Evolutionary conservation across 2,888 invertebrate species (phyloP).

Genomic region (Resseliella maxima): DNA sequence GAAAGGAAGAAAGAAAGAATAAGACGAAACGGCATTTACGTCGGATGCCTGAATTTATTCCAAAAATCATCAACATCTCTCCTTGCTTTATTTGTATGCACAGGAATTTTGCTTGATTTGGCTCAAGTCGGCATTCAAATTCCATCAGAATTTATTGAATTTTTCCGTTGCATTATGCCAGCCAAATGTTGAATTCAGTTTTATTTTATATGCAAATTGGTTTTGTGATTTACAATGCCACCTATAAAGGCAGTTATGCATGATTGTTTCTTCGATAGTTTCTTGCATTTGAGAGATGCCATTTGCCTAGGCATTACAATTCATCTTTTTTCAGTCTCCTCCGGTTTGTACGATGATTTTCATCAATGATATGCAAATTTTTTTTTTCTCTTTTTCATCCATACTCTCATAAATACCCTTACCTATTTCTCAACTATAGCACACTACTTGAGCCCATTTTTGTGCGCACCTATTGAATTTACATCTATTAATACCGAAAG

Average conservation of each 20-base stretch:
- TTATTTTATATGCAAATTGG: constrained; percentile 54
- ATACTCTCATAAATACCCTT: constrained; percentile 54
- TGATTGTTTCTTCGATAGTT: constrained; percentile 51
- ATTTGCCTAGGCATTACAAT: neutral
- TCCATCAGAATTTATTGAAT: constrained; percentile 34
- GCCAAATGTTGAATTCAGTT: neutral
- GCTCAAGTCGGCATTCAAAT: neutral
- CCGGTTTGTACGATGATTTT: neutral
- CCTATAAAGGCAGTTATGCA: constrained; percentile 45
- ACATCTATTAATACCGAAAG: constrained; percentile 39
- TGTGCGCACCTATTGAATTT: constrained; percentile 6
- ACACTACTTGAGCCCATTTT: neutral
- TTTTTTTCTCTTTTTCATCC: neutral
- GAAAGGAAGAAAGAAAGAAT: neutral
- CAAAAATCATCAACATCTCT: constrained; percentile 18
- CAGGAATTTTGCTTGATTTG: constrained; percentile 15
- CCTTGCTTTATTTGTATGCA: neutral
- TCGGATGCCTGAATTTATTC: neutral
- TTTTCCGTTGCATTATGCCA: constrained; percentile 1
- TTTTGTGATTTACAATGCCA: constrained; percentile 55
- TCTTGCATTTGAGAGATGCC: neutral
- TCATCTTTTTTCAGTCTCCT: neutral
- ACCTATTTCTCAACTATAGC: neutral
- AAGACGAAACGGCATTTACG: too few species aligned
- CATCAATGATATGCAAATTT: constrained; percentile 55